Conservation (phyloP, 2,797 vertebrate genomes). For the Trematomus bernacchii region DNA sequence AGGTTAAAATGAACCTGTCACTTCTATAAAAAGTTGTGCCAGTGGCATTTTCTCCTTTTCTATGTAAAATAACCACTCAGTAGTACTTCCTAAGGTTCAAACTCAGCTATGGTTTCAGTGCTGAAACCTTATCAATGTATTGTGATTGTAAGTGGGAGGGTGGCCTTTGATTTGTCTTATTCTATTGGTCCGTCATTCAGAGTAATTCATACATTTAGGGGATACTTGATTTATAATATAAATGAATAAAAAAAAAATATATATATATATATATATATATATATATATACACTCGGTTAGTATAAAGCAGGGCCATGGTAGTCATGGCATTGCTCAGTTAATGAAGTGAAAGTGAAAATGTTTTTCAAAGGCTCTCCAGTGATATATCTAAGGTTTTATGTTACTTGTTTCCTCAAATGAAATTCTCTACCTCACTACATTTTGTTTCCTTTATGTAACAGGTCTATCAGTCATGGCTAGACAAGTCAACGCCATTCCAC, state of each 20-base stretch:
- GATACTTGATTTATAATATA: background rate
- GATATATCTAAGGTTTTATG: background rate
- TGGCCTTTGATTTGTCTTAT: background rate
- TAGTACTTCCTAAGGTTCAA: background rate
- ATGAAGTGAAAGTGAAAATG: slow-evolving; percentile 8
- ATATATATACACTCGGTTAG: background rate
- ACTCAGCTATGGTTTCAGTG: background rate
- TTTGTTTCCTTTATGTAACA: slow-evolving; percentile 65
- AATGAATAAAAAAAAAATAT: background rate
- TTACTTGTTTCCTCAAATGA: background rate
- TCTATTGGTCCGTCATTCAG: background rate
- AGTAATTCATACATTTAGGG: background rate
- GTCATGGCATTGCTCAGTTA: background rate
- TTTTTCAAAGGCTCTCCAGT: background rate
- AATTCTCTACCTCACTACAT: background rate
- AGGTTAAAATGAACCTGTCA: background rate
- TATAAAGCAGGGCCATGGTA: background rate
- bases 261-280: no score
- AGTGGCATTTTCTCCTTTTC: background rate
- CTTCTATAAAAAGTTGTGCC: background rate
- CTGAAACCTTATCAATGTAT: background rate
- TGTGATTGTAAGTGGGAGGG: no score
- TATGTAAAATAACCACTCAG: background rate
- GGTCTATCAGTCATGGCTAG: slow-evolving; percentile 99
- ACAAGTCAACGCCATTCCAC: slow-evolving; percentile 97